These are phyloP conservation scores for Protonemura montana DNA, from an alignment of 2,888 invertebrate genomes.

Conservation along the genomic window DNA sequence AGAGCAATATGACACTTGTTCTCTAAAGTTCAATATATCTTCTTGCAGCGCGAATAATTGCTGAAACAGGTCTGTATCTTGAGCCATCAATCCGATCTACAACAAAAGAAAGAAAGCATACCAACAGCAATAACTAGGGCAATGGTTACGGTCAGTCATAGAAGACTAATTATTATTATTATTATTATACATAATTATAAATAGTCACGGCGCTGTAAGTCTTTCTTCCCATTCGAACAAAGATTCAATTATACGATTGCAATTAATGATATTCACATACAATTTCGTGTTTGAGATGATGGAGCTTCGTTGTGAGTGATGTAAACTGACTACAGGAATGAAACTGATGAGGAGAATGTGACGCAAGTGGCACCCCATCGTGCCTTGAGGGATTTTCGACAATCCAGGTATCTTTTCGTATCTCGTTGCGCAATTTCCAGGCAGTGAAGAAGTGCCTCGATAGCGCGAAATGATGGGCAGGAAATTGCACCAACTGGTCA, in stretches of 20 bases:
- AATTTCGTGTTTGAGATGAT: constrained; percentile 46
- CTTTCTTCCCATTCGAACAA: background rate
- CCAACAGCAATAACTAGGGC: background rate
- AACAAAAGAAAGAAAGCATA: constrained; percentile 8
- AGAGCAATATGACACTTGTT: constrained; percentile 40
- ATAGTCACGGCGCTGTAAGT: background rate
- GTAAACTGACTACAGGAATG: background rate
- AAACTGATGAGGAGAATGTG: background rate
- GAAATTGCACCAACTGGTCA: background rate
- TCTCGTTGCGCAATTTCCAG: constrained; percentile 39
- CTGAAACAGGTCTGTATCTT: constrained; percentile 48
- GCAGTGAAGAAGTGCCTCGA: constrained; percentile 40
- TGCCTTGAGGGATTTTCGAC: background rate
- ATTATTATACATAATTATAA: background rate
- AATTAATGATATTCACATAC: constrained; percentile 43
- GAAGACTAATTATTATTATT: background rate
- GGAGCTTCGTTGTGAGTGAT: constrained; percentile 42
- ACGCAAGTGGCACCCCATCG: background rate
- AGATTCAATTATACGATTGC: background rate
- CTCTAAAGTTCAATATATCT: constrained; percentile 45
- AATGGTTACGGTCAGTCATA: background rate
- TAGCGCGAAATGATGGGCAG: constrained; percentile 37
- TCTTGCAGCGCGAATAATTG: constrained; percentile 49
- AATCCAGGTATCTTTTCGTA: constrained; percentile 31
- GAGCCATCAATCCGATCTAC: constrained; percentile 47